Base-by-base conservation (phyloP, 2,113 vertebrate species). In the Uria lomvia region DNA sequence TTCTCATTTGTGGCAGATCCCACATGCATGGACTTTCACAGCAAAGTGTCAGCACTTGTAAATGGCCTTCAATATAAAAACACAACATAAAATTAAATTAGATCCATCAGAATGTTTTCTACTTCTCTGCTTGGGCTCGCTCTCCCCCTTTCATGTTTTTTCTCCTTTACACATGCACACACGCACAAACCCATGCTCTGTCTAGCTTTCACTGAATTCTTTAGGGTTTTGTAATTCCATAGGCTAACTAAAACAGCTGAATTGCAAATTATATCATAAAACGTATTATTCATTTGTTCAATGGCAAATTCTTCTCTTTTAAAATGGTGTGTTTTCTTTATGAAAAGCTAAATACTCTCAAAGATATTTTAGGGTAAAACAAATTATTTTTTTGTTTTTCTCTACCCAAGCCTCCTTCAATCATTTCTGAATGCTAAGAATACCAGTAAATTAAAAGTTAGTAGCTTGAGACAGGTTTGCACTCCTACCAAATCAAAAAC, bases 11-110 rank as follows among this genome's bases (percentile, higher is more conserved):
- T 92, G 95, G 88, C 95, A 95, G 92, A 97, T 96, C 95, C 92
- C 84, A 75, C 53, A 81, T 91, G 96, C 96, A 89, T 79, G 92
- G 83, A 89, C 94, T 97, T 97, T 95, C 91, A 93, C 62, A 60
- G 97, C 24, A 32, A 96, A 94, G 91, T 84, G 93, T 97, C 97
- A 97, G 92, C 62, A 75, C 62, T 96, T 88, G 74, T 94, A 98
- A 96, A 98, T 62, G 50, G 98, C 96, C 73, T 94, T 97, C 59
- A 76, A 26, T 83, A 96, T 86, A 96, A 98, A 97, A 97, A 95
- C 55, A 92, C 86, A 96, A 96, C 96, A 94, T 91, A 86, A 98
- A 97, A 97, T 96, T 94, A 98, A 97, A 98, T 97, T 94, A 92
- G 90, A 97, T 92, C 71, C 91, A 92, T 93, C 87, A 59, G 58